Evolutionary conservation across 23 tunicate genomes (phyloP).

Genomic region (Styela plicata): DNA sequence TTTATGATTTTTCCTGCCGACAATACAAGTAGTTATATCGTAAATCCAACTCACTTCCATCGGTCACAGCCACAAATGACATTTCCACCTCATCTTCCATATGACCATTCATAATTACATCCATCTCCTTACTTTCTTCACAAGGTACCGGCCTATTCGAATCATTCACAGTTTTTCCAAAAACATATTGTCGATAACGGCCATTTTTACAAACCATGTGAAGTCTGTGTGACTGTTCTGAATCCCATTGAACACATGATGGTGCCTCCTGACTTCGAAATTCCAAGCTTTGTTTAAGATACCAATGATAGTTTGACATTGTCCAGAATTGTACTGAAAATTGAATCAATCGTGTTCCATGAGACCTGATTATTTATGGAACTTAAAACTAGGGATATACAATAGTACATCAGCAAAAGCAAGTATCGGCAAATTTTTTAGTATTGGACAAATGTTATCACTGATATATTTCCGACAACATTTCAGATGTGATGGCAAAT

Average conservation of each 20-base stretch:
- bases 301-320: conserved; percentile 85
- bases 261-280: conserved; percentile 5
- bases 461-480: no score
- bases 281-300: conserved; percentile 54
- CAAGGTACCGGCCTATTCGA: background rate
- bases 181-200: conserved; percentile 21
- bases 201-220: conserved; percentile 53
- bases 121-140: background rate
- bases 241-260: conserved; percentile 56
- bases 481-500: no score
- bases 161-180: conserved; percentile 3
- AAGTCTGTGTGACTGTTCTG: conserved; percentile 37
- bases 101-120: background rate
- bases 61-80: conserved; percentile 68
- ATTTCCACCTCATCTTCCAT: background rate
- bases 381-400: no score
- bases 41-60: conserved; percentile 42
- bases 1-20: no score
- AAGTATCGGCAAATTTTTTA: no score
- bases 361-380: no score
- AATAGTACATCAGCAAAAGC: no score
- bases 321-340: conserved; percentile 69
- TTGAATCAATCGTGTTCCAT: no score
- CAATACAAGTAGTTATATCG: no score
- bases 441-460: no score